Evolutionary conservation across 2,797 vertebrate species (phyloP).

Genomic region (Periophthalmus magnuspinnatus): DNA sequence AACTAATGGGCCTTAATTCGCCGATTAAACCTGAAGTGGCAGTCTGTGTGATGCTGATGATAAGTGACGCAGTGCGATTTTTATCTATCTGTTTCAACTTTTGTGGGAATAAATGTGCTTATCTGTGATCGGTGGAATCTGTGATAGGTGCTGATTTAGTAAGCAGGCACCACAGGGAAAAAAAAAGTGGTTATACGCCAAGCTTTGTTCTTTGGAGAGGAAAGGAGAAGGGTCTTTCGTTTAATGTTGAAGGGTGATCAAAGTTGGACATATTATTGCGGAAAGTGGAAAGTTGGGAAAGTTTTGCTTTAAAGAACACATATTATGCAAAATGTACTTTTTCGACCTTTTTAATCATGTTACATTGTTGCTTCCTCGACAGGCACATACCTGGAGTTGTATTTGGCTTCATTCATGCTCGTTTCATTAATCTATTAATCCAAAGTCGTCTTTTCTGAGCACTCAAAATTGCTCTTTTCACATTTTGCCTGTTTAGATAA

Average conservation of each 20-base stretch:
- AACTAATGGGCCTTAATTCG: constrained; percentile 56
- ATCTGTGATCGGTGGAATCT: constrained; percentile 27
- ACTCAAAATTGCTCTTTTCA: too few species aligned
- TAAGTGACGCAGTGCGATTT: constrained; percentile 47
- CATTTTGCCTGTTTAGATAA: background rate
- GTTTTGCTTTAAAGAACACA: background rate
- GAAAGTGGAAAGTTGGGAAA: background rate
- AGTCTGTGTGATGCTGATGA: constrained; percentile 52
- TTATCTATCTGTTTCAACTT: constrained; percentile 49
- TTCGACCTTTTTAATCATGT: background rate
- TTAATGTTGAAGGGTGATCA: constrained; percentile 4
- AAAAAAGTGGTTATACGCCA: constrained; percentile 8
- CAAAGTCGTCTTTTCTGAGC: too few species aligned
- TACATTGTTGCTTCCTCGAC: too few species aligned
- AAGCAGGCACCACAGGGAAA: constrained; percentile 14
- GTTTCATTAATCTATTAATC: too few species aligned
- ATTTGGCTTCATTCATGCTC: too few species aligned
- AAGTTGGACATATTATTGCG: background rate
- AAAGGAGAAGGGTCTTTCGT: constrained; percentile 2
- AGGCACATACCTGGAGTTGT: too few species aligned
- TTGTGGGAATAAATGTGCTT: constrained; percentile 41
- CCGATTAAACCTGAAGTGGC: constrained; percentile 51
- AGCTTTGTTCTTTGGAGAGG: constrained; percentile 11
- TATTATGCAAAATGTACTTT: background rate
- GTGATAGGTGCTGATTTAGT: constrained; percentile 18